phyloP scores from a whole-genome alignment of 1,140 invertebrate species.

The Planococcus citri region DNA sequence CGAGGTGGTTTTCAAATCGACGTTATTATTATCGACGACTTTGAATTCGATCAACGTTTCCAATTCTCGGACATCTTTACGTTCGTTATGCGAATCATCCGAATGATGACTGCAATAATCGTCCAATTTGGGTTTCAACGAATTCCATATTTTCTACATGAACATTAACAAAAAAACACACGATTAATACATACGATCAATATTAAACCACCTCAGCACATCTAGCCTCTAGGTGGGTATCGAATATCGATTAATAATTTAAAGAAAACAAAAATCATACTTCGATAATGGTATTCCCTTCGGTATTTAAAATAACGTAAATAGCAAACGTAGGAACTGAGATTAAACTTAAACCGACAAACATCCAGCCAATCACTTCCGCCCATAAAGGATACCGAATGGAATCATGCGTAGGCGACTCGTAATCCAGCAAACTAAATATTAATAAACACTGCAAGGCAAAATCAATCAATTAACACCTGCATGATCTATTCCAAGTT shows the following conservation, averaged over 20 bases:
- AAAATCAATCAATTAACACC: conserved; percentile 19
- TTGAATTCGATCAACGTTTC: conserved; percentile 26
- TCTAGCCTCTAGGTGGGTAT: not conserved
- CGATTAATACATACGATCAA: too few species aligned
- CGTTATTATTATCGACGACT: conserved; percentile 21
- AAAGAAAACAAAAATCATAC: conserved; percentile 37
- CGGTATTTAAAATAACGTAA: conserved; percentile 51
- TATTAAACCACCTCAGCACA: not conserved
- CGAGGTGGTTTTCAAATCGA: not conserved
- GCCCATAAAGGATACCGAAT: conserved; percentile 76
- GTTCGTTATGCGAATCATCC: conserved; percentile 21
- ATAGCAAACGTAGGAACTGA: conserved; percentile 73
- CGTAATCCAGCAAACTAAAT: conserved; percentile 74
- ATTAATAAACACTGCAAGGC: conserved; percentile 62
- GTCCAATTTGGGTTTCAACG: conserved; percentile 26
- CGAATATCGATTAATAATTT: not conserved
- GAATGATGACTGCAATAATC: conserved; percentile 11
- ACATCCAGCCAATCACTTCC: conserved; percentile 71
- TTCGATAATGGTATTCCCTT: conserved; percentile 55
- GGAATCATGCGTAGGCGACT: conserved; percentile 58
- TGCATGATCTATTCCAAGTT: not conserved
- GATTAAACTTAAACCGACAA: conserved; percentile 65
- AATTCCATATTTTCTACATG: conserved; percentile 27
- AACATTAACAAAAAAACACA: conserved; percentile 21
- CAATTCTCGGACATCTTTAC: conserved; percentile 27